phyloP scores from a whole-genome alignment of 2,113 vertebrate genomes.

The Bubo scandiacus region DNA sequence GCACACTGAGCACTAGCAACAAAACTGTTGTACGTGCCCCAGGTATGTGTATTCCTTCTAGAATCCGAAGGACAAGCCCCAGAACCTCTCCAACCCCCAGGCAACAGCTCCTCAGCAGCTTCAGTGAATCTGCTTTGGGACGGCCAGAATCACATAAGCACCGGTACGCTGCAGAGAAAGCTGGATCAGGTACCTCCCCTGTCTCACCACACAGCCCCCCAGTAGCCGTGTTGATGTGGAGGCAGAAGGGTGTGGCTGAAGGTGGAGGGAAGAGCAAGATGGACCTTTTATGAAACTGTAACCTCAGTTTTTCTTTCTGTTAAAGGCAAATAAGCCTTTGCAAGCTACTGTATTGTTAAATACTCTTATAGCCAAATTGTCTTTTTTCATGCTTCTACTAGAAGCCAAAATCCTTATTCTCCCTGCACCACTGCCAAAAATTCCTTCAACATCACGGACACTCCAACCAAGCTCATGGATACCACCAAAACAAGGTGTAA shows the following conservation, averaged over 20 bases:
- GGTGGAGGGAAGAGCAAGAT: neutral
- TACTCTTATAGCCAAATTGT: neutral
- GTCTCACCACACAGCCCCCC: neutral
- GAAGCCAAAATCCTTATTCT: neutral
- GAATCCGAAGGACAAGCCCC: neutral
- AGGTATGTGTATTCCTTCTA: neutral
- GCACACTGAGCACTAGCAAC: neutral
- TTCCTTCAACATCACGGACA: neutral
- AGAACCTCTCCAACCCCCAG: neutral
- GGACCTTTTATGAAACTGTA: neutral
- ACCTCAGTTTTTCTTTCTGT: neutral
- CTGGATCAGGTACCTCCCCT: neutral
- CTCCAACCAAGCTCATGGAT: neutral
- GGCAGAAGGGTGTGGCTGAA: neutral
- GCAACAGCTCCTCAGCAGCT: neutral
- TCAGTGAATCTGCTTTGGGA: neutral
- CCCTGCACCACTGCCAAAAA: neutral
- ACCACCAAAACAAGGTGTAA: neutral
- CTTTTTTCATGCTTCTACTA: neutral
- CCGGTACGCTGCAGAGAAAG: neutral
- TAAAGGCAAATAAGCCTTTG: neutral
- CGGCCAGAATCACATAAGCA: neutral
- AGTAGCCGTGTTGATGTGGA: rapidly evolving
- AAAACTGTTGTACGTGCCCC: neutral
- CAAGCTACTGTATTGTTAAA: neutral